Evolutionary conservation across 2,888 invertebrate species (phyloP).

Genomic region (Napeogenes inachia): DNA sequence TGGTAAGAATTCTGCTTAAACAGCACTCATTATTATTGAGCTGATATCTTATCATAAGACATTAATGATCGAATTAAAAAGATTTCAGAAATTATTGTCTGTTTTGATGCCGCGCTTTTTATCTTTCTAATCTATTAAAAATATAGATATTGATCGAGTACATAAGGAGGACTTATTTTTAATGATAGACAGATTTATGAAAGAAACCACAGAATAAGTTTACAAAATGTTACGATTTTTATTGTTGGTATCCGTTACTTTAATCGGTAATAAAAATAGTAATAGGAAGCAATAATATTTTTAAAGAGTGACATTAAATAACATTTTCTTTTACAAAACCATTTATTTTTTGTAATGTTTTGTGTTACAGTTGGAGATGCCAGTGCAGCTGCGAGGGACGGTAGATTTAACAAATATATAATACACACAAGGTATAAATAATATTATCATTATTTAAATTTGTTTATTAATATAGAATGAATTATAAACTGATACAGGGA

Average conservation of each 20-base stretch:
- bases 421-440: conserved; percentile 36
- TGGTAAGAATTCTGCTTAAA: not conserved
- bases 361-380: conserved; percentile 22
- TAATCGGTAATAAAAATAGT: conserved; percentile 35
- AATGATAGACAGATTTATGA: conserved; percentile 9
- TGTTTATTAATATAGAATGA: no score
- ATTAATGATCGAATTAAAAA: conserved; percentile 12
- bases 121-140: conserved; percentile 23
- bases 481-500: no score
- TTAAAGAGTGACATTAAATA: no score
- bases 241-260: conserved; percentile 28
- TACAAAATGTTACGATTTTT: conserved; percentile 32
- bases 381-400: conserved; percentile 19
- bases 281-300: no score
- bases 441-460: conserved; percentile 9
- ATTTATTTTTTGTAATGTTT: no score
- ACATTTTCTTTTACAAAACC: no score
- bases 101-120: conserved; percentile 24
- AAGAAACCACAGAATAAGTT: conserved; percentile 3
- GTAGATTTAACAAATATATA: conserved; percentile 35
- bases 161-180: conserved; percentile 25
- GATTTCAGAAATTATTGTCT: conserved; percentile 19
- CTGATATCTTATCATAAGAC: conserved; percentile 17
- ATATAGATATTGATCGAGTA: conserved; percentile 15
- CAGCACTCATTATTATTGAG: not conserved